These are phyloP conservation scores for Pteromalus puparum DNA, from an alignment of 1,140 invertebrate genomes.

Conservation along the genomic window DNA sequence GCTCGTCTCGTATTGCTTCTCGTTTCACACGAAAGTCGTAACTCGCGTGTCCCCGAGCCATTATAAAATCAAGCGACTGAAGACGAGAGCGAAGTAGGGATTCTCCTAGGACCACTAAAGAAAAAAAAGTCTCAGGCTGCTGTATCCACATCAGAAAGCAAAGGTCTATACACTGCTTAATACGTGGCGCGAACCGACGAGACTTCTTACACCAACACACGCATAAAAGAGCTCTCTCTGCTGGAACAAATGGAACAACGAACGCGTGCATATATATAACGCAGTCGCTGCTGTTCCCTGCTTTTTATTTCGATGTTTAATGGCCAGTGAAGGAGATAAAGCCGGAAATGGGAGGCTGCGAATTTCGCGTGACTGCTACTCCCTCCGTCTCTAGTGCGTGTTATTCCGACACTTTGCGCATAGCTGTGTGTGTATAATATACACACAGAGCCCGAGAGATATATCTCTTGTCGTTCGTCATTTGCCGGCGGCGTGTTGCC, in stretches of 20 bases:
- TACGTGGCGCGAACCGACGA: no score
- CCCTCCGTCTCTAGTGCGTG: neutral
- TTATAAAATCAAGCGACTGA: no score
- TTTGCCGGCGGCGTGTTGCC: neutral
- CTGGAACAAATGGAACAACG: constrained; percentile 54
- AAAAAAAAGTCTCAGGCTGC: no score
- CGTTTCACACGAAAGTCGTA: no score
- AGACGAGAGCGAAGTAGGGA: no score
- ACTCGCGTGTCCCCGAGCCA: no score
- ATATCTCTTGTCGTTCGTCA: neutral
- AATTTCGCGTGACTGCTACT: neutral
- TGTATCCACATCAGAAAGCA: no score
- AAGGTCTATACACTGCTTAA: no score
- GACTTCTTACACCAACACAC: neutral
- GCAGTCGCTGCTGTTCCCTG: constrained; percentile 43
- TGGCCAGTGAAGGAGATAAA: constrained; percentile 62
- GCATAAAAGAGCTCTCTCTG: neutral
- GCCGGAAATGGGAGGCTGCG: constrained; percentile 41
- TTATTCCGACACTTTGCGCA: neutral
- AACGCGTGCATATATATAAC: neutral
- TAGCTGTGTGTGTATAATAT: no score
- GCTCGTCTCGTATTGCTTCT: no score
- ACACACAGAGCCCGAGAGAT: no score
- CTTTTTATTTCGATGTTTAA: constrained; percentile 60
- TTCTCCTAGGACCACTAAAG: no score